Percentiles rank a stretch among this genome's conserved stretches.
phyloP scores from a whole-genome alignment of 2,888 invertebrate species.

The Meandrusa payeni region DNA sequence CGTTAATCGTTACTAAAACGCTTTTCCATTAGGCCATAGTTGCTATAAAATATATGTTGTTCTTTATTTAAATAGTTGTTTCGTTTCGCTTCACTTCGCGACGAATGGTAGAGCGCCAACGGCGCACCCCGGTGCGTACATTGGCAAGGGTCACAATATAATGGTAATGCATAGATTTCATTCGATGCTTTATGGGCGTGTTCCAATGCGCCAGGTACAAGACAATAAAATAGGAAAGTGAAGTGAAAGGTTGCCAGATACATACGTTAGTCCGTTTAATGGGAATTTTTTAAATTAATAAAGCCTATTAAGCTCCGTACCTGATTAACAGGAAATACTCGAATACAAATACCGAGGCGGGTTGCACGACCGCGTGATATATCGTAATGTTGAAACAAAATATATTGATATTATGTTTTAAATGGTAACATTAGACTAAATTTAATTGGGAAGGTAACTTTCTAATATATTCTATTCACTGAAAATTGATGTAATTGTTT shows the following conservation, averaged over 20 bases:
- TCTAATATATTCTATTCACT: constrained; percentile 5
- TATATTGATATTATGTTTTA: constrained; percentile 3
- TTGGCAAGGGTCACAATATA: constrained; percentile 25
- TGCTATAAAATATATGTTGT: no score
- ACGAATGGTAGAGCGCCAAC: constrained; percentile 2
- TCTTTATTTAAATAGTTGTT: no score
- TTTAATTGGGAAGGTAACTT: constrained; percentile 2
- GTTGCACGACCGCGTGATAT: constrained; percentile 9
- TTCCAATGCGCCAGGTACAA: constrained; percentile 43
- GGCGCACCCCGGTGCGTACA: constrained; percentile 17
- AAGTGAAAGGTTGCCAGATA: constrained; percentile 32
- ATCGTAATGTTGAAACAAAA: constrained; percentile 4
- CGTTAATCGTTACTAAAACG: no score
- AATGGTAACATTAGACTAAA: constrained; percentile 7
- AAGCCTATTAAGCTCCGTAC: constrained; percentile 16
- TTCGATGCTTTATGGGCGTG: constrained; percentile 50
- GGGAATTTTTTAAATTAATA: constrained; percentile 19
- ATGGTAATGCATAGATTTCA: constrained; percentile 39
- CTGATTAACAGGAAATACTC: constrained; percentile 15
- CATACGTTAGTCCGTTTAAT: constrained; percentile 19
- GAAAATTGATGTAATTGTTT: background rate
- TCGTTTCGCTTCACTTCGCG: background rate
- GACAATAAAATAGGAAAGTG: constrained; percentile 61
- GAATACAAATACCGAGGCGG: constrained; percentile 6
- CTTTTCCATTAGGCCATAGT: no score